Percentiles rank a stretch among this genome's conserved stretches.
These are phyloP conservation scores for Pantherophis vulpinus DNA, from an alignment of 2,797 vertebrate genomes.

Conservation along the genomic window DNA sequence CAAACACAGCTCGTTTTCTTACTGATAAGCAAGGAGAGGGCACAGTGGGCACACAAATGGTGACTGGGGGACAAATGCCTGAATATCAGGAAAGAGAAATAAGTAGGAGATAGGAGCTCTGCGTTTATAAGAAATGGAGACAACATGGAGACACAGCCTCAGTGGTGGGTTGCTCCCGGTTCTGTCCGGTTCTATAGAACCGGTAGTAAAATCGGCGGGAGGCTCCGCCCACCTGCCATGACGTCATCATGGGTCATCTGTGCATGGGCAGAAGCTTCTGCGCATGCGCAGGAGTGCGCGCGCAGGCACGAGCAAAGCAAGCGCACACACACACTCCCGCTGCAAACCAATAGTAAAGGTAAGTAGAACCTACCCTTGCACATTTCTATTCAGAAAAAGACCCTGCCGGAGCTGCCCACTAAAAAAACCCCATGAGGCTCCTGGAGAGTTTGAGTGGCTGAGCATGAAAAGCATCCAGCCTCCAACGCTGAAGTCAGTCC, in stretches of 20 bases:
- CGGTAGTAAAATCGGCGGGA: no score
- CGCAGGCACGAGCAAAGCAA: no score
- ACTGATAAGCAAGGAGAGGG: not conserved
- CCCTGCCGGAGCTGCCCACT: not conserved
- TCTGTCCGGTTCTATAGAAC: no score
- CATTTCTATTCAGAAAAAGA: no score
- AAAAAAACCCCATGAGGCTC: not conserved
- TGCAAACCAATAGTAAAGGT: no score
- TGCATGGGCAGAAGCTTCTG: no score
- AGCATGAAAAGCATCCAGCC: not conserved
- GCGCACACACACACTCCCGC: no score
- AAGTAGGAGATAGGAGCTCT: not conserved
- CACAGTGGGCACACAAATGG: not conserved
- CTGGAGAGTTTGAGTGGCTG: not conserved
- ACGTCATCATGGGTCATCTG: no score
- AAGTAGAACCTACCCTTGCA: no score
- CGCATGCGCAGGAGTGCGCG: no score
- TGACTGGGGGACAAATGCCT: not conserved
- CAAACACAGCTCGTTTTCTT: not conserved
- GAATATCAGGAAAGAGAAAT: not conserved
- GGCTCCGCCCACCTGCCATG: no score
- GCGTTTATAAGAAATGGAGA: not conserved
- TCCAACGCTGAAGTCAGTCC: conserved; percentile 1
- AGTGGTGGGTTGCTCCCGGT: no score
- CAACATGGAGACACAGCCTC: fast-evolving